phyloP scores from a whole-genome alignment of 1,140 invertebrate species.

The Carposina sasakii region DNA sequence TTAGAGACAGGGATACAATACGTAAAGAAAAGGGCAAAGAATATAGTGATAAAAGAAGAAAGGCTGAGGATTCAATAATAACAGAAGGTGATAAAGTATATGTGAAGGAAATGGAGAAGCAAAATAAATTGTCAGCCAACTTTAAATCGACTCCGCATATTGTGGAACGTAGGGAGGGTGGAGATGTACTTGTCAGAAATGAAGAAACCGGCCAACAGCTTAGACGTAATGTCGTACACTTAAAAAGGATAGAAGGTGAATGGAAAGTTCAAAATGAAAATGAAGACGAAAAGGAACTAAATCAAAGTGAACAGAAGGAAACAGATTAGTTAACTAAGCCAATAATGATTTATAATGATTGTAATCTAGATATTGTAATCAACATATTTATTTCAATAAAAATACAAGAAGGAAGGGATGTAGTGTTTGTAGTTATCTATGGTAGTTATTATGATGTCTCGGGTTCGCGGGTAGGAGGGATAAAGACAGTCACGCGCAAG shows the following conservation, averaged over 20 bases:
- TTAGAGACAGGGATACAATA: neutral
- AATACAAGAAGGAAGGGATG: conserved; percentile 4
- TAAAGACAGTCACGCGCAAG: conserved; percentile 7
- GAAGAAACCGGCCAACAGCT: neutral
- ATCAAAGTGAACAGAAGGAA: neutral
- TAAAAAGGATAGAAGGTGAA: conserved; percentile 4
- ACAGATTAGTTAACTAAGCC: neutral
- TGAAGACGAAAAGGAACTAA: neutral
- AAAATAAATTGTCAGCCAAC: neutral
- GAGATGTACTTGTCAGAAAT: neutral
- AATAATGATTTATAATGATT: neutral
- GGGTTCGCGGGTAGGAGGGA: conserved; percentile 2
- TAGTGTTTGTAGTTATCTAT: conserved; percentile 1
- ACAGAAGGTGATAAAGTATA: conserved; percentile 2
- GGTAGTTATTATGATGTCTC: neutral
- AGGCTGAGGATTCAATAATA: neutral
- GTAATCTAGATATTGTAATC: neutral
- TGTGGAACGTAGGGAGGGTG: neutral
- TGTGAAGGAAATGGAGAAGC: neutral
- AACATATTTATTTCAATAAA: neutral
- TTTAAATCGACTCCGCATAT: neutral
- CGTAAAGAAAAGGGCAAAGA: conserved; percentile 2
- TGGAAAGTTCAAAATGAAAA: neutral
- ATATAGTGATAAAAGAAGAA: neutral
- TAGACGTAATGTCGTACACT: conserved; percentile 2